Evolutionary conservation across 2,113 vertebrate genomes (phyloP).

Genomic region (Gadus chalcogrammus): DNA sequence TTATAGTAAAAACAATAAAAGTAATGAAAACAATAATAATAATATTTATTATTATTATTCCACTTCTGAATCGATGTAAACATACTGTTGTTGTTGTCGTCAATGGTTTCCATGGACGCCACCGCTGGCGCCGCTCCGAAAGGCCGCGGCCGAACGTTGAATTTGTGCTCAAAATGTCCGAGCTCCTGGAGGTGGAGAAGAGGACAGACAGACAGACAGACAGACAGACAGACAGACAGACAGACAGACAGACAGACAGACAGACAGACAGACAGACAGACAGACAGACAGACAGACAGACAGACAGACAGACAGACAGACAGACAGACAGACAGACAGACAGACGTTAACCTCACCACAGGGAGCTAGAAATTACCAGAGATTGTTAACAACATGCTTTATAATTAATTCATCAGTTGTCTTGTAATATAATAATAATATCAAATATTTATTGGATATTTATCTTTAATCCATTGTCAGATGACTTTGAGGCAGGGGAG

Average conservation of each 20-base stretch:
- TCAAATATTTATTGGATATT: too few species aligned
- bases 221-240: slow-evolving; percentile 39
- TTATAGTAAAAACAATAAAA: too few species aligned
- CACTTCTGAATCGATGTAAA: neutral
- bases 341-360: neutral
- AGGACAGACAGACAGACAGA: slow-evolving; percentile 37
- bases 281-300: slow-evolving; percentile 36
- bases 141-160: slow-evolving; percentile 87
- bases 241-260: slow-evolving; percentile 21
- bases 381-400: neutral
- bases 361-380: neutral
- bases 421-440: neutral
- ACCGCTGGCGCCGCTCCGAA: slow-evolving; percentile 43
- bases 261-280: slow-evolving; percentile 39
- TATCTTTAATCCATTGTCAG: too few species aligned
- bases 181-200: slow-evolving; percentile 76
- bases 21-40: too few species aligned
- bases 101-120: neutral
- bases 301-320: slow-evolving; percentile 36
- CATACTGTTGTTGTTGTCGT: slow-evolving; percentile 11
- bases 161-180: slow-evolving; percentile 91
- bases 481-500: too few species aligned
- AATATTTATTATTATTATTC: too few species aligned
- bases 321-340: slow-evolving; percentile 34
- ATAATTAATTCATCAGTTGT: too few species aligned